Conservation (phyloP, 2,888 invertebrate genomes). For the Caenorhabditis sinica region DNA sequence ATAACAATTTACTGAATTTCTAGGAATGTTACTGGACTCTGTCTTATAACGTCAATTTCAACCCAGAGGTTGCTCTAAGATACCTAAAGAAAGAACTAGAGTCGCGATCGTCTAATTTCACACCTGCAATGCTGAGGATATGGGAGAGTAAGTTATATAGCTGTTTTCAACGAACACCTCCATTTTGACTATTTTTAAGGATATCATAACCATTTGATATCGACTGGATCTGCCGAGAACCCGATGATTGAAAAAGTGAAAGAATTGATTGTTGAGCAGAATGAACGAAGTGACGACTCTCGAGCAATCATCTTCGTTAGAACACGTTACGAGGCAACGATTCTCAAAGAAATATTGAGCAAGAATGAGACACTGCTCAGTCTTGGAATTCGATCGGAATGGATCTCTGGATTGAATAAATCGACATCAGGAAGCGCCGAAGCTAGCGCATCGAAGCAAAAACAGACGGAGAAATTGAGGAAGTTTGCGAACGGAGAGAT, state of each 20-base stretch:
- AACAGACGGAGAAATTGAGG: constrained; percentile 54
- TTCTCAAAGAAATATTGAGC: constrained; percentile 63
- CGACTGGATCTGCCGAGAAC: constrained; percentile 28
- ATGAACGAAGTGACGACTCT: constrained; percentile 44
- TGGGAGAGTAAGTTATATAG: constrained; percentile 46
- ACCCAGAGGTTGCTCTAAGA: constrained; percentile 46
- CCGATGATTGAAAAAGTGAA: constrained; percentile 44
- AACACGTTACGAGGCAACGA: constrained; percentile 65
- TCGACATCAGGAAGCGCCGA: constrained; percentile 44
- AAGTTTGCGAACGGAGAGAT: constrained; percentile 53
- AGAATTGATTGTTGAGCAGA: constrained; percentile 31
- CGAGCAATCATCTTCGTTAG: constrained; percentile 73
- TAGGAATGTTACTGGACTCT: constrained; percentile 57
- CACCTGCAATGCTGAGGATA: constrained; percentile 14
- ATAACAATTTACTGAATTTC: not conserved
- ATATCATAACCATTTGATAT: constrained; percentile 26
- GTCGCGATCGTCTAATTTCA: not conserved
- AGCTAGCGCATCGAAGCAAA: constrained; percentile 32
- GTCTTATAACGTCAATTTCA: constrained; percentile 53
- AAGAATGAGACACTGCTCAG: constrained; percentile 15
- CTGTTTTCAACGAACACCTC: not conserved
- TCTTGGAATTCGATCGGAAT: constrained; percentile 46
- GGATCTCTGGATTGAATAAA: constrained; percentile 58
- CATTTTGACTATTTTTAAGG: not conserved
- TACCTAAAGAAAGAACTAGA: constrained; percentile 47